Evolutionary conservation across 2,797 vertebrate genomes (phyloP), one percentile per base, ranked within the genome.

Genomic region (Coluber constrictor): DNA sequence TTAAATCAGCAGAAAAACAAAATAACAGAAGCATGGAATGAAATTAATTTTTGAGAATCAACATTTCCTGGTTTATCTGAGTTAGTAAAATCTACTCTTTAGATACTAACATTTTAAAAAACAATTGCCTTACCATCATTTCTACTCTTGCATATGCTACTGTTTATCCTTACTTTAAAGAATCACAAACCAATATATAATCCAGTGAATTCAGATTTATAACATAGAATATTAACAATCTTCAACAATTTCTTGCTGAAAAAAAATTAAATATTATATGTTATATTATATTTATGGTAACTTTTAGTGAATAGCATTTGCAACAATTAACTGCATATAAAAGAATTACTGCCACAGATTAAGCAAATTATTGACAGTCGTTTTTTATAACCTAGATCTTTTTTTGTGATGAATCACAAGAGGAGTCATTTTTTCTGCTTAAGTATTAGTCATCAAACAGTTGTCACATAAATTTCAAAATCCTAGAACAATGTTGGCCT

Each of bases 281-380:
- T 61, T 83, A 12, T 0, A 92, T 93, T 94, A 94, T 95, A 95
- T 91, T 91, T 94, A 74, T 0, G 3, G 6, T 74, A 93, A 89
- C 96, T 97, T 97, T 97, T 95, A 96, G 89, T 0, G 5, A 96
- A 95, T 2, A 70, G 83, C 27, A 96, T 94, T 95, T 95, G 92
- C 94, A 56, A 8, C 96, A 97, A 97, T 97, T 90, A 95, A 97
- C 92, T 96, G 16, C 92, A 95, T 96, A 96, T 23, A 96, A 16
- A 87, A 94, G 93, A 96, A 90, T 91, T 93, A 91, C 93, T 96
- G 97, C 97, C 97, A 97, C 88, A 89, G 93, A 92, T 97, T 98
- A 96, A 97, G 97, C 96, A 98, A 98, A 97, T 95, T 95, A 61
- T 97, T 98, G 97, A 97, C 97, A 96, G 90, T 92, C 87, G 93